These are phyloP conservation scores for Tokudaia tokunoshimensis DNA, from an alignment of 2,797 vertebrate species.

Conservation along the genomic window DNA sequence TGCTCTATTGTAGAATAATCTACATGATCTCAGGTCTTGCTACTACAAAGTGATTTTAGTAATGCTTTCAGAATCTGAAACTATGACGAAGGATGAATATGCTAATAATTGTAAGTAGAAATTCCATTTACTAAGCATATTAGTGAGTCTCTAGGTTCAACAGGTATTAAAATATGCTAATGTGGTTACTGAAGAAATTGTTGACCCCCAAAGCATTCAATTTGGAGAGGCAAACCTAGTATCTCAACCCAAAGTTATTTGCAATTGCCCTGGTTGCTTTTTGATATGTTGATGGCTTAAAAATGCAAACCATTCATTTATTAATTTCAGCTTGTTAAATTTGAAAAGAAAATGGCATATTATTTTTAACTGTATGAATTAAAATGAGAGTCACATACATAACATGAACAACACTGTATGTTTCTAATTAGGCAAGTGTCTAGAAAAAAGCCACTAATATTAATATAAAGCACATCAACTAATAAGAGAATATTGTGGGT, in stretches of 20 bases:
- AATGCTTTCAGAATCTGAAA: constrained; percentile 70
- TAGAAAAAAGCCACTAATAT: constrained; percentile 43
- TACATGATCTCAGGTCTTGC: constrained; percentile 55
- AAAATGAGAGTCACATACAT: constrained; percentile 71
- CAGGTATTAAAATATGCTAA: constrained; percentile 83
- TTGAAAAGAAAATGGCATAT: constrained; percentile 61
- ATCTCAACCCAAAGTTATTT: constrained; percentile 76
- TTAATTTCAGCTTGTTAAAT: constrained; percentile 79
- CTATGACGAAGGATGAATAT: constrained; percentile 73
- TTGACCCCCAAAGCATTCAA: constrained; percentile 77
- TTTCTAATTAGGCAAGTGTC: constrained; percentile 66
- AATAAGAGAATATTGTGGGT: constrained; percentile 39
- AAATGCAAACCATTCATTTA: constrained; percentile 73
- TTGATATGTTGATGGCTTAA: constrained; percentile 79
- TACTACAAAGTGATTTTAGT: constrained; percentile 69
- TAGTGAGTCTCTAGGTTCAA: constrained; percentile 77
- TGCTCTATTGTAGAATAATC: not conserved
- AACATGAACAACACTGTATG: constrained; percentile 55
- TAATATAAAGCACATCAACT: constrained; percentile 49
- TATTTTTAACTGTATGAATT: constrained; percentile 80
- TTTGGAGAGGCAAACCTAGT: constrained; percentile 75
- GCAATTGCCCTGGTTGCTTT: constrained; percentile 59
- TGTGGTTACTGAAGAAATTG: constrained; percentile 76
- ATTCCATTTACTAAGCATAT: constrained; percentile 76
- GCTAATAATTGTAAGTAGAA: constrained; percentile 75